phyloP scores from a whole-genome alignment of 2,113 vertebrate genomes.

The Baryphthengus martii region DNA sequence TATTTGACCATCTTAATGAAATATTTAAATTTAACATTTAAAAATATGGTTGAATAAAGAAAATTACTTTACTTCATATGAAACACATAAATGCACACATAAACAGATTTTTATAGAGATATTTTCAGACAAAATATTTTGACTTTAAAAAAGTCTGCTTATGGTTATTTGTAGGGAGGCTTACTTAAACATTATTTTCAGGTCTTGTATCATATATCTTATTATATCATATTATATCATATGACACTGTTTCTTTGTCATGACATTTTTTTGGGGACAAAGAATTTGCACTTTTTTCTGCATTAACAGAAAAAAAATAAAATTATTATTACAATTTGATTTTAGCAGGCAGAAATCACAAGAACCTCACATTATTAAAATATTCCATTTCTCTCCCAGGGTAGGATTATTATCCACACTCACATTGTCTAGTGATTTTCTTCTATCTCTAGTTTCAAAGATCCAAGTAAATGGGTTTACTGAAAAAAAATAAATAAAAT shows the following conservation, averaged over 20 bases:
- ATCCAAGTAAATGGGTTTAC: neutral
- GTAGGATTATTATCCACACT: neutral
- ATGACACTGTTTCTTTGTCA: neutral
- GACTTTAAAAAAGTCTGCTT: neutral
- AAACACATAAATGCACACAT: neutral
- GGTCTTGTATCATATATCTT: neutral
- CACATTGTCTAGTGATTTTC: constrained; percentile 28
- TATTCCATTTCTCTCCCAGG: constrained; percentile 7
- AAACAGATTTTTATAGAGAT: neutral
- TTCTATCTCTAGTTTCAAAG: neutral
- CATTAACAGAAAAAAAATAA: no score
- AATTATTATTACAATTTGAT: constrained; percentile 25
- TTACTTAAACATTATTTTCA: neutral
- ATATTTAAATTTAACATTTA: neutral
- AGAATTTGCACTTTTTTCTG: neutral
- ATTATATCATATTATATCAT: no score
- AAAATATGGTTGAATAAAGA: neutral
- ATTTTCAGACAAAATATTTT: neutral
- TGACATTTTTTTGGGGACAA: neutral
- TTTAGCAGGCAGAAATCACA: constrained; percentile 17
- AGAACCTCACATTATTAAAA: constrained; percentile 42
- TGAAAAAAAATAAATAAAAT: neutral
- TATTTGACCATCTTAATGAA: neutral
- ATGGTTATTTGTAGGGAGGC: fast-evolving
- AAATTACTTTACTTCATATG: neutral